phyloP scores from a whole-genome alignment of 1,140 invertebrate genomes.

The Eumaeus atala region DNA sequence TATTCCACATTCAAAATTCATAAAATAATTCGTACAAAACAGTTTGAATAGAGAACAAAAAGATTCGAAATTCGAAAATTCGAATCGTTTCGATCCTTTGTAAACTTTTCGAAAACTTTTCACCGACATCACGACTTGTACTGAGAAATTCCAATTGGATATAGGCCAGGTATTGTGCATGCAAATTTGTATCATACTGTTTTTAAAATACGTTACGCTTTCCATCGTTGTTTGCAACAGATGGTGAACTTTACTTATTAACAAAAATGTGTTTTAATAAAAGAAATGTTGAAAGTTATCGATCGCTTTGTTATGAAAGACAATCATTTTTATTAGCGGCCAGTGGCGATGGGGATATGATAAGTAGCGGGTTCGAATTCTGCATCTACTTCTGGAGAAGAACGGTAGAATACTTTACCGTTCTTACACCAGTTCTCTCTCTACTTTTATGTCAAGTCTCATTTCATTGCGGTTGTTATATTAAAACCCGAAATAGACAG shows the following conservation, averaged over 20 bases:
- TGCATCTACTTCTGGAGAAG: too few species aligned
- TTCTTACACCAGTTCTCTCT: too few species aligned
- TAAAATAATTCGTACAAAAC: too few species aligned
- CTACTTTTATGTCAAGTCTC: too few species aligned
- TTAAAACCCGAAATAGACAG: too few species aligned
- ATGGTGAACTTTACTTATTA: neutral
- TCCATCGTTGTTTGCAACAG: neutral
- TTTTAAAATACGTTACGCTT: neutral
- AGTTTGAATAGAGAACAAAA: slow-evolving; percentile 1
- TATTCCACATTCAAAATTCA: too few species aligned
- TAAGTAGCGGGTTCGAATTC: too few species aligned
- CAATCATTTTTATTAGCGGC: slow-evolving; percentile 1
- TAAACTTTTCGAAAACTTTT: neutral
- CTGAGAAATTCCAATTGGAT: neutral
- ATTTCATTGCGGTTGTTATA: too few species aligned
- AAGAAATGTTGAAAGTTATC: neutral
- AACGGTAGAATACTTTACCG: too few species aligned
- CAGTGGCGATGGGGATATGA: neutral
- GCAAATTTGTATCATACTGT: neutral
- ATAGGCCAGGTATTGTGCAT: neutral
- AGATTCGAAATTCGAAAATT: slow-evolving; percentile 1
- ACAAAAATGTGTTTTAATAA: neutral
- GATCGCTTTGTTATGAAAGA: neutral
- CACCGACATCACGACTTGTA: neutral
- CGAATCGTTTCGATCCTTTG: neutral